phyloP scores from a whole-genome alignment of 2,113 vertebrate species.

The Colaptes auratus region DNA sequence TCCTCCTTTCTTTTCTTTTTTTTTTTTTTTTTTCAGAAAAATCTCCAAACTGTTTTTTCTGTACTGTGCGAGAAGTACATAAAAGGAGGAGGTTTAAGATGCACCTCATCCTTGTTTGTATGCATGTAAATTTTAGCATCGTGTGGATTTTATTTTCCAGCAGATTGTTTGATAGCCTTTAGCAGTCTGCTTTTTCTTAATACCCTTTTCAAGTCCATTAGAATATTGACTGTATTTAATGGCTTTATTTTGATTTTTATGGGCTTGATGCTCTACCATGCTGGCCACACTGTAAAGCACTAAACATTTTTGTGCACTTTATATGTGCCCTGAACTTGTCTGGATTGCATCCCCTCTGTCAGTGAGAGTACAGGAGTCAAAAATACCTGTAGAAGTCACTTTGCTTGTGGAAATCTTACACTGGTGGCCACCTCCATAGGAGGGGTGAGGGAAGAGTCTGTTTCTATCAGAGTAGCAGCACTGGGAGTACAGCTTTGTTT shows the following conservation, averaged over 20 bases:
- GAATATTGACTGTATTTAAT: neutral
- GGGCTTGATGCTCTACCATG: neutral
- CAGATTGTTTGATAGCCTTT: neutral
- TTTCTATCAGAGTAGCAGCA: neutral
- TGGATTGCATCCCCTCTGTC: neutral
- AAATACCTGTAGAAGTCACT: neutral
- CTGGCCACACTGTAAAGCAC: neutral
- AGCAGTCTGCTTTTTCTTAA: neutral
- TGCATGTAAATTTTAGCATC: neutral
- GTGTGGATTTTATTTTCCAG: neutral
- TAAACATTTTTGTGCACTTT: neutral
- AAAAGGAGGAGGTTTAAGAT: neutral
- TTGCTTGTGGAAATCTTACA: neutral
- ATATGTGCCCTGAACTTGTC: neutral
- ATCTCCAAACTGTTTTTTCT: neutral
- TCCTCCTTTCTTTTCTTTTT: neutral
- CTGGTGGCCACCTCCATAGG: neutral
- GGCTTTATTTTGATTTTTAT: neutral
- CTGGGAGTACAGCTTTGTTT: neutral
- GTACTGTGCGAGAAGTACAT: fast-evolving
- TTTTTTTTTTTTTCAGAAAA: neutral
- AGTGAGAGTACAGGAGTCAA: neutral
- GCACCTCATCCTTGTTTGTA: neutral
- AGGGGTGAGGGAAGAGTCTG: neutral
- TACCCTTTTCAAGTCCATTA: neutral